phyloP scores from a whole-genome alignment of 1,140 invertebrate genomes.

The Ips typographus region DNA sequence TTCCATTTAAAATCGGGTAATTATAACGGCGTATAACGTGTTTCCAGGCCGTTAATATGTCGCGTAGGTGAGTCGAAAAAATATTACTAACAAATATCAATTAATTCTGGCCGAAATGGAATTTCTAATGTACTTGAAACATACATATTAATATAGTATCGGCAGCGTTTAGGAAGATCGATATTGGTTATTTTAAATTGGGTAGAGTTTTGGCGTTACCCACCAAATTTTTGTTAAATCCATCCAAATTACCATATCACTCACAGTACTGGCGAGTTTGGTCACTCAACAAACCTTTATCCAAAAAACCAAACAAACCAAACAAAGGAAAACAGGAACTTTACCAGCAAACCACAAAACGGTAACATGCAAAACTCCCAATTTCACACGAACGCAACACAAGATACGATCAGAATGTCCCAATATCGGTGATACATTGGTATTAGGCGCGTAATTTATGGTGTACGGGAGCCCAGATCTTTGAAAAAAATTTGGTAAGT shows the following conservation, averaged over 20 bases:
- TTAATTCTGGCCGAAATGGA: slow-evolving; percentile 17
- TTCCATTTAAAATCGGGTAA: too few relatives aligned
- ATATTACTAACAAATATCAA: slow-evolving; percentile 17
- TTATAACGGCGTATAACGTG: too few relatives aligned
- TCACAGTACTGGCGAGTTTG: too few relatives aligned
- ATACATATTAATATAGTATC: slow-evolving; percentile 16
- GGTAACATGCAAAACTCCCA: background rate
- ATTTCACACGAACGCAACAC: background rate
- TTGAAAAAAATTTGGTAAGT: background rate
- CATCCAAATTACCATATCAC: too few relatives aligned
- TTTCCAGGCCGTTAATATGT: background rate
- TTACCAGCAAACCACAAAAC: background rate
- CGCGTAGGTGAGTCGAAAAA: slow-evolving; percentile 14
- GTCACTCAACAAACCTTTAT: too few relatives aligned
- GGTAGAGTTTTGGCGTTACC: background rate
- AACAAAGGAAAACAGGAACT: background rate
- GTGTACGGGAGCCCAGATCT: slow-evolving; percentile 11
- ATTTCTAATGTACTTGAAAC: slow-evolving; percentile 4
- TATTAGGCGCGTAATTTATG: slow-evolving; percentile 12
- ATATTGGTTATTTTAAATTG: slow-evolving; percentile 9
- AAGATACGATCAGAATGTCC: slow-evolving; percentile 6
- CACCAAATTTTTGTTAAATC: too few relatives aligned
- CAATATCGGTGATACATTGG: slow-evolving; percentile 18
- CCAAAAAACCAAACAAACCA: too few relatives aligned
- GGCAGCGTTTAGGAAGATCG: background rate